These are phyloP conservation scores for Gymnoscopelus microlampas DNA, from an alignment of 2,797 vertebrate species.

Conservation along the genomic window DNA sequence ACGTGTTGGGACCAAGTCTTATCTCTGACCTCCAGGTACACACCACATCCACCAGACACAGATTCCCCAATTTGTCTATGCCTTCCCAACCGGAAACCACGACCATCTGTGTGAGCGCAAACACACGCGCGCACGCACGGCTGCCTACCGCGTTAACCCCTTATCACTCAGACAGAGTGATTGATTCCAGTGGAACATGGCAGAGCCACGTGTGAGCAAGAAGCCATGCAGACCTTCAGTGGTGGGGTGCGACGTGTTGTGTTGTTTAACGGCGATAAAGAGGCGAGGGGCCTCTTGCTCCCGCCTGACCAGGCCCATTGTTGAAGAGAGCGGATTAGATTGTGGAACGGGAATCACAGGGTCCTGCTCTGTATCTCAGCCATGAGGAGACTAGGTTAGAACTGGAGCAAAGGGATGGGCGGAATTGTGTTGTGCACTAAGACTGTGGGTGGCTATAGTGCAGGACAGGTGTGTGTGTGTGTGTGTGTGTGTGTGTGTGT, in stretches of 20 bases:
- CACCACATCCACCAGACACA: constrained; percentile 21
- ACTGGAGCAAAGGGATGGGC: constrained; percentile 17
- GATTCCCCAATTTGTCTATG: constrained; percentile 38
- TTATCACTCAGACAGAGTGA: constrained; percentile 58
- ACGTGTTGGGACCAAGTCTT: constrained; percentile 34
- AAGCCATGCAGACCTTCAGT: constrained; percentile 38
- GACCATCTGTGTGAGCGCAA: constrained; percentile 26
- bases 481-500: no score
- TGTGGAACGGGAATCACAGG: constrained; percentile 39
- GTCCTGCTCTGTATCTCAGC: constrained; percentile 58
- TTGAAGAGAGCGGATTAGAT: constrained; percentile 64
- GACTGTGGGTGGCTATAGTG: no score
- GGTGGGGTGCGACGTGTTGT: constrained; percentile 35
- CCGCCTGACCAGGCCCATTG: constrained; percentile 60
- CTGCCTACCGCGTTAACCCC: constrained; percentile 52
- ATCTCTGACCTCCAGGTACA: constrained; percentile 55
- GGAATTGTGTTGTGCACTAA: constrained; percentile 18
- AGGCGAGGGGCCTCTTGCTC: constrained; percentile 27
- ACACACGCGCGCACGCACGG: constrained; percentile 25
- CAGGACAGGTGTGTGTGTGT: background rate
- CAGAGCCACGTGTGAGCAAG: constrained; percentile 42
- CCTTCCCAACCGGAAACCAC: constrained; percentile 23
- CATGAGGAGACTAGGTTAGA: constrained; percentile 39
- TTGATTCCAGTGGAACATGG: constrained; percentile 53
- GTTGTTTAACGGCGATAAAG: constrained; percentile 66